Percentiles rank a stretch among this genome's conserved stretches.
Conservation (phyloP, 2,888 invertebrate genomes). For the Lycia hirtaria region DNA sequence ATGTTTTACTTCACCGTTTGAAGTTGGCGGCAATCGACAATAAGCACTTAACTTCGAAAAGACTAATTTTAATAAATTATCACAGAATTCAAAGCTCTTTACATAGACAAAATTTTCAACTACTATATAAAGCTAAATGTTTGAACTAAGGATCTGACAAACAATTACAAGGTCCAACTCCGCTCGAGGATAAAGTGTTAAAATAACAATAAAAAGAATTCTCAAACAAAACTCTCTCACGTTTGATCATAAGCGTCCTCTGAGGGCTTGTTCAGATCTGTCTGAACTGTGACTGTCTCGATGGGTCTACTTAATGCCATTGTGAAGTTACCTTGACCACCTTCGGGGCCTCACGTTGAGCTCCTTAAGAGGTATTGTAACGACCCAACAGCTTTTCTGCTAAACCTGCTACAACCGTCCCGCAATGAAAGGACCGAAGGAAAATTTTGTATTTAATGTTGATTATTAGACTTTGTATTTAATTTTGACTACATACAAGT, state of each 20-base stretch:
- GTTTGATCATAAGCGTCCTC: conserved; percentile 14
- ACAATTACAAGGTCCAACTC: too few species aligned
- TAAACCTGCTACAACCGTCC: background rate
- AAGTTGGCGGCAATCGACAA: too few species aligned
- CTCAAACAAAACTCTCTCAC: background rate
- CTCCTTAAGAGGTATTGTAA: conserved; percentile 1
- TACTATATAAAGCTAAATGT: too few species aligned
- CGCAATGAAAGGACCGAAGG: background rate
- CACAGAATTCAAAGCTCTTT: too few species aligned
- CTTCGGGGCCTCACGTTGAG: background rate
- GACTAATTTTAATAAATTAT: too few species aligned
- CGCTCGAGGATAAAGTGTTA: background rate
- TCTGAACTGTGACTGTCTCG: background rate
- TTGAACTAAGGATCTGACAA: too few species aligned
- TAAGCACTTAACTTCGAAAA: too few species aligned
- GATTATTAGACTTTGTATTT: too few species aligned
- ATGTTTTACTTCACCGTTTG: too few species aligned
- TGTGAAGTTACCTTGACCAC: conserved; percentile 19
- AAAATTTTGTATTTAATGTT: too few species aligned
- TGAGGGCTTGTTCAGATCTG: conserved; percentile 10
- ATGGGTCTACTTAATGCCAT: conserved; percentile 23
- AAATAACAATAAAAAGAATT: background rate
- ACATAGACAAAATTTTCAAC: too few species aligned
- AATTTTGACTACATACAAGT: too few species aligned
- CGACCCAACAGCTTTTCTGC: conserved; percentile 4